Evolutionary conservation across 2,113 vertebrate species (phyloP).

Genomic region (Mionectes macconnelli): DNA sequence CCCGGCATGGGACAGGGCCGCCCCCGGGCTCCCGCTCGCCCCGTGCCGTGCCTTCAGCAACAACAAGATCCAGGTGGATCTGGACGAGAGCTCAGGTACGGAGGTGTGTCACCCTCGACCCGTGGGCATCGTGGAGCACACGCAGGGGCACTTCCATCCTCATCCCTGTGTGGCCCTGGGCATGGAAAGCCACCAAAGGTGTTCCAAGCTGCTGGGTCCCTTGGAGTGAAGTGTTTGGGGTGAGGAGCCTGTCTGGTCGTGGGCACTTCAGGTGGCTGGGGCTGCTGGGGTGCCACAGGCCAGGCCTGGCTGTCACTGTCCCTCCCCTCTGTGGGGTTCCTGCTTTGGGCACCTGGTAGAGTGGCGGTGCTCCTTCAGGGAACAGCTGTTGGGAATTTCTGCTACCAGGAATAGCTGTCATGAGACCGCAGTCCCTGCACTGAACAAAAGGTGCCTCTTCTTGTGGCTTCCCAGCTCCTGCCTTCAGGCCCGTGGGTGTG

Average conservation of each 20-base stretch:
- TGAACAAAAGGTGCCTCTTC: not conserved
- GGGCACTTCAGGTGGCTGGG: not conserved
- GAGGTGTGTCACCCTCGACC: fast-evolving
- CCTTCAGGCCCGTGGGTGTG: fast-evolving
- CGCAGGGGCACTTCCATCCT: fast-evolving
- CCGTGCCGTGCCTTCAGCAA: constrained; percentile 24
- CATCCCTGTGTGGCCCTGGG: not conserved
- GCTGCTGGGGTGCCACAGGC: not conserved
- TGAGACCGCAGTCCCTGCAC: fast-evolving
- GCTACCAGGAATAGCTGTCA: not conserved
- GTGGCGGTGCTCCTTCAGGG: not conserved
- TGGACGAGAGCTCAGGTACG: constrained; percentile 78
- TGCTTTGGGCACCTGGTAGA: not conserved
- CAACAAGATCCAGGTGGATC: constrained; percentile 76
- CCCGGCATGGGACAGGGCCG: fast-evolving
- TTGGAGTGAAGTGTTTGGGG: fast-evolving
- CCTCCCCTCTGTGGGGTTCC: not conserved
- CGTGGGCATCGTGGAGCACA: fast-evolving
- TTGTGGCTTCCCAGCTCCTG: not conserved
- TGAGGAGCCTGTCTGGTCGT: fast-evolving
- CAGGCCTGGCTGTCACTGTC: not conserved
- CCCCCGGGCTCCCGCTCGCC: not conserved
- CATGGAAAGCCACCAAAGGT: not conserved
- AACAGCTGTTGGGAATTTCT: not conserved
- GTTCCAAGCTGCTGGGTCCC: not conserved